Percentiles rank a stretch among this genome's conserved stretches.
Conservation (phyloP, 1,140 invertebrate genomes). For the Sitobion miscanthi region DNA sequence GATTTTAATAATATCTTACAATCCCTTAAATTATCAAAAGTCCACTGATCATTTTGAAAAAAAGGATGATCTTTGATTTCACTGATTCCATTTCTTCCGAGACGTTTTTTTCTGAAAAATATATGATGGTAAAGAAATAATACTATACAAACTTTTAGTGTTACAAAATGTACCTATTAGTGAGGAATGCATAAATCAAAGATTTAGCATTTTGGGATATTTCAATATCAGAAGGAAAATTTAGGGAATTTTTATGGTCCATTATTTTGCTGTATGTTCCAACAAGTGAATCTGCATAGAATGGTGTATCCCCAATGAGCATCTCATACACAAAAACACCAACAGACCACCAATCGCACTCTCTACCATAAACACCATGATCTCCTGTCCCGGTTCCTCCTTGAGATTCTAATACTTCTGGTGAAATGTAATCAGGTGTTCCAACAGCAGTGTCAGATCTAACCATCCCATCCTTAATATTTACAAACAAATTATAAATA, state of each 20-base stretch:
- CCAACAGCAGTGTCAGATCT: constrained; percentile 97
- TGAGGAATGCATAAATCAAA: constrained; percentile 92
- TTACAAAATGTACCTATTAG: constrained; percentile 72
- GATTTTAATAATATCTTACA: constrained; percentile 65
- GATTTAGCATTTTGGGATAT: constrained; percentile 91
- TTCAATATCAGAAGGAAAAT: constrained; percentile 93
- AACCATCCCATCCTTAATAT: constrained; percentile 84
- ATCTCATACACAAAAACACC: constrained; percentile 99
- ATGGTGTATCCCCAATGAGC: constrained; percentile 98
- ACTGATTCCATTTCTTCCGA: constrained; percentile 92
- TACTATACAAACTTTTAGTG: neutral
- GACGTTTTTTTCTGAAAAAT: constrained; percentile 74
- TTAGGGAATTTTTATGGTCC: constrained; percentile 95
- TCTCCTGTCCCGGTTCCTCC: constrained; percentile 91
- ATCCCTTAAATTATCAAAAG: constrained; percentile 92
- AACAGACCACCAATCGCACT: constrained; percentile 99
- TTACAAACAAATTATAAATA: neutral
- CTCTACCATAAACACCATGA: constrained; percentile 90
- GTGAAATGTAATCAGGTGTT: constrained; percentile 99
- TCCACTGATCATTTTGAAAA: constrained; percentile 97
- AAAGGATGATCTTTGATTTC: constrained; percentile 96
- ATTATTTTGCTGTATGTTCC: constrained; percentile 99
- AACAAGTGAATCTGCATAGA: constrained; percentile 97
- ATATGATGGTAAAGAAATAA: constrained; percentile 43
- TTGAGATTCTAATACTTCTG: constrained; percentile 97